These are phyloP conservation scores for Drosophila ustulata DNA, from an alignment of 2,888 invertebrate genomes.

Conservation along the genomic window DNA sequence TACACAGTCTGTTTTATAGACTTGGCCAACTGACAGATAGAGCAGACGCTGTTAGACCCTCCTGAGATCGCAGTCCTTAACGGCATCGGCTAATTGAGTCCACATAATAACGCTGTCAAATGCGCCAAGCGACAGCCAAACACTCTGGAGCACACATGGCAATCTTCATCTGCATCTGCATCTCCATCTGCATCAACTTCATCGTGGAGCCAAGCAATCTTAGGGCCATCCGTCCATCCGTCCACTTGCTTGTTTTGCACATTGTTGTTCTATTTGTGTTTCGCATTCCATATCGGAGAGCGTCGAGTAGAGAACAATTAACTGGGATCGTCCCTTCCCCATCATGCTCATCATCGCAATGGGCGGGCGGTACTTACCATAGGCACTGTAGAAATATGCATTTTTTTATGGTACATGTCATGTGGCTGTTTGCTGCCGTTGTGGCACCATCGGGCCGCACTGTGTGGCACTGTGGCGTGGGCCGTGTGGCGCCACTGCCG, in stretches of 20 bases:
- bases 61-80: constrained; percentile 20
- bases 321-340: constrained; percentile 29
- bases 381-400: constrained; percentile 39
- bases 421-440: constrained; percentile 16
- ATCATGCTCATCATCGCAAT: constrained; percentile 7
- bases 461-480: constrained; percentile 9
- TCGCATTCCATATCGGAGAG: constrained; percentile 70
- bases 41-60: constrained; percentile 32
- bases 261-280: constrained; percentile 75
- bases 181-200: background rate
- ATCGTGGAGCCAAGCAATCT: no score
- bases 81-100: constrained; percentile 67
- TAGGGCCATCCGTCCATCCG: background rate
- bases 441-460: background rate
- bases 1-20: constrained; percentile 56
- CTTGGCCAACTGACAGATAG: constrained; percentile 63
- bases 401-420: constrained; percentile 62
- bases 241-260: constrained; percentile 65
- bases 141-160: constrained; percentile 59
- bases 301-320: constrained; percentile 50
- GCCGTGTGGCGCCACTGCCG: constrained; percentile 41
- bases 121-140: background rate
- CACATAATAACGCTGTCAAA: constrained; percentile 72
- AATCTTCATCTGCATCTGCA: constrained; percentile 23
- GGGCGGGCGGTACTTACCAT: constrained; percentile 25